Conservation (phyloP, 2,113 vertebrate species). For the Heptranchias perlo region DNA sequence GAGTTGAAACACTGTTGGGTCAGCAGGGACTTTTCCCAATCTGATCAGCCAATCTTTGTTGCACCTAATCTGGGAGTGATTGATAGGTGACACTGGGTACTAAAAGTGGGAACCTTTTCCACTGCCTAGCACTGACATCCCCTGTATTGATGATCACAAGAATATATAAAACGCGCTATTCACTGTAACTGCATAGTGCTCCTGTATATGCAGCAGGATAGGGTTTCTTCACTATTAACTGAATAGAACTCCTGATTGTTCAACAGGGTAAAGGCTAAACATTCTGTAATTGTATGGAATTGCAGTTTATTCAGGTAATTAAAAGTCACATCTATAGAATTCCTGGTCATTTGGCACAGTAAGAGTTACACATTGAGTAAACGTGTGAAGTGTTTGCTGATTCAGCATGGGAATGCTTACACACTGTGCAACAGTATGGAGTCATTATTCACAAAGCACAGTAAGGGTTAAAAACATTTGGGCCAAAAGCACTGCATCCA, state of each 20-base stretch:
- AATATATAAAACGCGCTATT: neutral
- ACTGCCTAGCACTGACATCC: neutral
- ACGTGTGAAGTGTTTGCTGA: neutral
- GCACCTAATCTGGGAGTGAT: neutral
- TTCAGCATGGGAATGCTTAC: neutral
- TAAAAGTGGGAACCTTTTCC: neutral
- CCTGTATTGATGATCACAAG: neutral
- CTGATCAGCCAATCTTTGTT: neutral
- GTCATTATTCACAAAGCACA: neutral
- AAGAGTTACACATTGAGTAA: neutral
- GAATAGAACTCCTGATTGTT: neutral
- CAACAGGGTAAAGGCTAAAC: neutral
- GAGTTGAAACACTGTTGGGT: neutral
- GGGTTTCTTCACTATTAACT: neutral
- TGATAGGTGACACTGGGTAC: neutral
- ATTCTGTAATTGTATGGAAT: neutral
- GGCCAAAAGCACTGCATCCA: neutral
- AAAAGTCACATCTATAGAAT: neutral
- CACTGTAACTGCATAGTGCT: neutral
- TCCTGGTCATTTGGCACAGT: neutral
- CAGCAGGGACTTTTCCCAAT: neutral
- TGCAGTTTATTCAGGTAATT: neutral
- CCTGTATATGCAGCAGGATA: neutral
- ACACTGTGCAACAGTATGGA: neutral
- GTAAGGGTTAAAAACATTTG: constrained; percentile 1